Percentiles rank a stretch among this genome's conserved stretches.
These are phyloP conservation scores for Prochilodus magdalenae DNA, from an alignment of 2,113 vertebrate genomes.

Conservation along the genomic window DNA sequence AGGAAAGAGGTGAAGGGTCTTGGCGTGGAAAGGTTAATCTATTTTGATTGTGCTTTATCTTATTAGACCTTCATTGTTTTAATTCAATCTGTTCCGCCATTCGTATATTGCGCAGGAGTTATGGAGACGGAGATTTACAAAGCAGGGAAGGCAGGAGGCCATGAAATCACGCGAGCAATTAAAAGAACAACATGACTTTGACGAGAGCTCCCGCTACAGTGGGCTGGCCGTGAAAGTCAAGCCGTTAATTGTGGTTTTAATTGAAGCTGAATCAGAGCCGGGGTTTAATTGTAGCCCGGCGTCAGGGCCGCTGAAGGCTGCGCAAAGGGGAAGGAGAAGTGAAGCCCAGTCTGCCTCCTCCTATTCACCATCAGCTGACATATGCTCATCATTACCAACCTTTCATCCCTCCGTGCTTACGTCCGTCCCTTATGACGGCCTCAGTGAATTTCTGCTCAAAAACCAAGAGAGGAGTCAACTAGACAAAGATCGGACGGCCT, in stretches of 20 bases:
- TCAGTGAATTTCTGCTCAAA: slow-evolving; percentile 12
- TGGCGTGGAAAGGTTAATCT: slow-evolving; percentile 79
- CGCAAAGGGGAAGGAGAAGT: slow-evolving; percentile 6
- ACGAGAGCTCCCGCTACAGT: slow-evolving; percentile 45
- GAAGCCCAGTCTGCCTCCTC: slow-evolving; percentile 21
- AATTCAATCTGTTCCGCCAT: slow-evolving; percentile 80
- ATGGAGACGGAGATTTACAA: slow-evolving; percentile 58
- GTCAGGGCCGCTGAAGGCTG: slow-evolving; percentile 44
- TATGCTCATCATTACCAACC: slow-evolving; percentile 30
- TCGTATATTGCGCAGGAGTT: slow-evolving; percentile 69
- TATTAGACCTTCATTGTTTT: slow-evolving; percentile 81
- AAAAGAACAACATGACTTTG: slow-evolving; percentile 64
- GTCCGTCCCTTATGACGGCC: background rate
- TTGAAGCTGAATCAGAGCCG: slow-evolving; percentile 58
- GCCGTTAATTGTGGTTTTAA: slow-evolving; percentile 57
- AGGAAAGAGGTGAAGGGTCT: slow-evolving; percentile 58
- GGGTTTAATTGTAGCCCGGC: slow-evolving; percentile 50
- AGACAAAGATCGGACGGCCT: slow-evolving; percentile 2
- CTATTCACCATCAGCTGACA: slow-evolving; percentile 39
- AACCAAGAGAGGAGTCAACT: background rate
- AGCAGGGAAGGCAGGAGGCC: slow-evolving; percentile 60
- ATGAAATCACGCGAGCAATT: slow-evolving; percentile 65
- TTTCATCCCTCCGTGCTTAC: slow-evolving; percentile 16
- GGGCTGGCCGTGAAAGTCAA: slow-evolving; percentile 54
- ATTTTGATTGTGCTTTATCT: slow-evolving; percentile 77